Percentiles rank a stretch among this genome's conserved stretches.
These are phyloP conservation scores for Triplophysa dalaica DNA, from an alignment of 2,113 vertebrate genomes.

Conservation along the genomic window DNA sequence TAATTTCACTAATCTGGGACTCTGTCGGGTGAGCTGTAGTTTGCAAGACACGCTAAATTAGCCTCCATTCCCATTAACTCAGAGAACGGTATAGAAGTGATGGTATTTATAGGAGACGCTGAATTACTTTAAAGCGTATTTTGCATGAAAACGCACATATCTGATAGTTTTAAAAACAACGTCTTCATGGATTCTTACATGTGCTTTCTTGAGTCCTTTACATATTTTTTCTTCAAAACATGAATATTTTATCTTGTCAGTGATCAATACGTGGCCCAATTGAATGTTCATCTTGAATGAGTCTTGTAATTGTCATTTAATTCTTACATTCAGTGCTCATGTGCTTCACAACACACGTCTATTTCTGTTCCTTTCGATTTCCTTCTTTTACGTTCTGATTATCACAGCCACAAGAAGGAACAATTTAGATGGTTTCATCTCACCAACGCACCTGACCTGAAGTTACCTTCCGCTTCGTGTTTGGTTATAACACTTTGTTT, in stretches of 20 bases:
- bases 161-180: background rate
- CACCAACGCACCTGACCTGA: too few species aligned
- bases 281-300: background rate
- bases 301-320: background rate
- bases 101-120: background rate
- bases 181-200: too few species aligned
- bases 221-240: background rate
- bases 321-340: background rate
- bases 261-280: constrained; percentile 14
- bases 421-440: too few species aligned
- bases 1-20: constrained; percentile 13
- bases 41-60: constrained; percentile 24
- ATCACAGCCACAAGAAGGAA: background rate
- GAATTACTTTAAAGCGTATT: background rate
- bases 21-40: constrained; percentile 4
- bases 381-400: too few species aligned
- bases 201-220: too few species aligned
- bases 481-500: too few species aligned
- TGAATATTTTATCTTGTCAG: background rate
- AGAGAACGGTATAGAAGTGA: background rate
- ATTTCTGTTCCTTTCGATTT: background rate
- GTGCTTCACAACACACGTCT: background rate
- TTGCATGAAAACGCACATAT: background rate
- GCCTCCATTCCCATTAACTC: background rate
- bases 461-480: too few species aligned